Evolutionary conservation across 2,797 vertebrate species (phyloP).

Genomic region (Microcaecilia unicolor): DNA sequence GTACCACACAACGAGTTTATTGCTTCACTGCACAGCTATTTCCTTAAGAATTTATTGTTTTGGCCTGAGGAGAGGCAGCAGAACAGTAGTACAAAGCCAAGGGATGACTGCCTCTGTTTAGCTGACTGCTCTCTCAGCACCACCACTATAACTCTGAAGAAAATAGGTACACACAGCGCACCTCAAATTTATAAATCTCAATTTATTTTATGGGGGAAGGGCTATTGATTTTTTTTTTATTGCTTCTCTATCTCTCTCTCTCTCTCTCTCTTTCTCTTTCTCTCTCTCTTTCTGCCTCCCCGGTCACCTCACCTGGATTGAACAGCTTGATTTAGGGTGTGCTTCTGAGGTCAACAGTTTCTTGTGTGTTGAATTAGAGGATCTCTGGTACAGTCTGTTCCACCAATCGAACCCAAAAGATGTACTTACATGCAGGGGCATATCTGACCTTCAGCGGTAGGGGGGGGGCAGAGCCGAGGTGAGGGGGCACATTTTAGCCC

Average conservation of each 20-base stretch:
- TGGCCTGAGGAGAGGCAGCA: background rate
- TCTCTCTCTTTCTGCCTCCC: slow-evolving; percentile 23
- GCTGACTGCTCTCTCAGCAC: background rate
- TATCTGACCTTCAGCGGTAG: no score
- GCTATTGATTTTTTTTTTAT: slow-evolving; percentile 61
- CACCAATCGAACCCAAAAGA: no score
- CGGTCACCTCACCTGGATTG: slow-evolving; percentile 41
- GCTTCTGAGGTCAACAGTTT: slow-evolving; percentile 28
- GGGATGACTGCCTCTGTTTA: fast-evolving
- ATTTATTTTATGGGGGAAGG: slow-evolving; percentile 57
- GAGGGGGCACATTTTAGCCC: no score
- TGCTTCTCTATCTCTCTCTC: slow-evolving; percentile 38
- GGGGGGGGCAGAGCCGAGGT: no score
- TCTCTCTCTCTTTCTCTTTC: slow-evolving; percentile 10
- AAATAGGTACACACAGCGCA: background rate
- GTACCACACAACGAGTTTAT: no score
- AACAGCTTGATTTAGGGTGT: slow-evolving; percentile 60
- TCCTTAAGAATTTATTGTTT: background rate
- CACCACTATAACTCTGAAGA: background rate
- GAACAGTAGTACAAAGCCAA: background rate
- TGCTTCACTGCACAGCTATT: fast-evolving
- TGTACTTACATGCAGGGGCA: no score
- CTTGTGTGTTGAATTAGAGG: slow-evolving; percentile 30
- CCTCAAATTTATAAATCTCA: slow-evolving; percentile 51
- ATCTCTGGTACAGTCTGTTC: slow-evolving; percentile 5